Percentiles rank a stretch among this genome's conserved stretches.
Conservation (phyloP, 2,113 vertebrate species). For the Scopus umbretta region DNA sequence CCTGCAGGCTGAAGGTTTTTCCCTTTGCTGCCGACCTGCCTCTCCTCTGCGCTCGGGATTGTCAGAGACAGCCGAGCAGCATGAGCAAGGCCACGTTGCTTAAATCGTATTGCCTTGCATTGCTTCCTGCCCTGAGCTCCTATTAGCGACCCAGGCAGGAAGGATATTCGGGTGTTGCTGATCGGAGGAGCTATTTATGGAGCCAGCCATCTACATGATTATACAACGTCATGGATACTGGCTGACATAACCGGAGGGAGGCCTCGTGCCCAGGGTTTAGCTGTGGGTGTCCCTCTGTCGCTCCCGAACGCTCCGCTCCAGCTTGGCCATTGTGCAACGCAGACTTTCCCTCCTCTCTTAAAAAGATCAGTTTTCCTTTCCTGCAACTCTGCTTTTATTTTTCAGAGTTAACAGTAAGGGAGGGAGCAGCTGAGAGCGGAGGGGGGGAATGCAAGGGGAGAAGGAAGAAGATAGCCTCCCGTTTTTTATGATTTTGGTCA, state of each 20-base stretch:
- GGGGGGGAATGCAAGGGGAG: background rate
- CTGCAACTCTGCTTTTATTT: background rate
- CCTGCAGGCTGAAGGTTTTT: background rate
- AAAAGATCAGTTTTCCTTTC: background rate
- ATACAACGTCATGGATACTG: background rate
- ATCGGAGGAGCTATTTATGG: conserved; percentile 38
- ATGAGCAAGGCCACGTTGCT: background rate
- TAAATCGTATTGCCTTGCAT: background rate
- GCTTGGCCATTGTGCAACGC: background rate
- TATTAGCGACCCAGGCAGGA: background rate
- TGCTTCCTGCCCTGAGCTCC: background rate
- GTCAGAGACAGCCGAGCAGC: background rate
- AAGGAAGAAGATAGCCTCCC: background rate
- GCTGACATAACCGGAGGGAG: background rate
- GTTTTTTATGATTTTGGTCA: background rate
- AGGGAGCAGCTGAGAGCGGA: background rate
- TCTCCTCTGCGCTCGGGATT: background rate
- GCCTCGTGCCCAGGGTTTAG: background rate
- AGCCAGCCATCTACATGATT: background rate
- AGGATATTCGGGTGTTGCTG: background rate
- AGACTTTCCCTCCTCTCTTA: background rate
- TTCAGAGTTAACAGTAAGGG: background rate
- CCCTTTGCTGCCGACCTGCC: background rate
- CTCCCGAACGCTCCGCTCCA: background rate
- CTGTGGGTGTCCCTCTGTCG: background rate